Evolutionary conservation across 2,888 invertebrate species (phyloP).

Genomic region (Altica lythri): DNA sequence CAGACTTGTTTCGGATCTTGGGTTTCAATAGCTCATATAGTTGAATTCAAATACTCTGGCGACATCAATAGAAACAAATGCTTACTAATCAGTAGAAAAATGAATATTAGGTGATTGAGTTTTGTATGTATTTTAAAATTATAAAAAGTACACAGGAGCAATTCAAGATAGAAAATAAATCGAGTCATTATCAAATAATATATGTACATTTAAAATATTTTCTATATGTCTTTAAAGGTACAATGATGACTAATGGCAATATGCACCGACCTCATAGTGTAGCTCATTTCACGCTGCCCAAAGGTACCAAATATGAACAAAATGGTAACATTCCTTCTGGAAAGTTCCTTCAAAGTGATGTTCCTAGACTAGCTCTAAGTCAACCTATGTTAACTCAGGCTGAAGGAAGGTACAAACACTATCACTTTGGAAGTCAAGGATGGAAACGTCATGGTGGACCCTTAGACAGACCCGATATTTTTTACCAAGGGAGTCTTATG

Average conservation of each 20-base stretch:
- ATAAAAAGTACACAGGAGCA: no score
- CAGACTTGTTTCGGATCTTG: no score
- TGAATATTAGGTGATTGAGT: no score
- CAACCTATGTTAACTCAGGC: constrained; percentile 67
- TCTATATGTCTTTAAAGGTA: constrained; percentile 6
- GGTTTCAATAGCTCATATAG: no score
- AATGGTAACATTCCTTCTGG: constrained; percentile 36
- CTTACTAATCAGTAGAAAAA: no score
- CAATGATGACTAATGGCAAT: constrained; percentile 40
- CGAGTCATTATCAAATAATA: not conserved
- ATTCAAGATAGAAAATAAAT: no score
- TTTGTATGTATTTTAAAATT: no score
- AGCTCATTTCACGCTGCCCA: constrained; percentile 58
- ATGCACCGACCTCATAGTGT: constrained; percentile 65
- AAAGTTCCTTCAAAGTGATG: constrained; percentile 47
- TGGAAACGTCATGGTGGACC: constrained; percentile 61
- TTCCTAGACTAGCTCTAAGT: constrained; percentile 67
- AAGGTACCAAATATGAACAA: constrained; percentile 34
- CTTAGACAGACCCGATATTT: constrained; percentile 84
- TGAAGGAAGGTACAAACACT: constrained; percentile 34
- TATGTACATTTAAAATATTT: not conserved
- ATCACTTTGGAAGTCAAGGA: constrained; percentile 61
- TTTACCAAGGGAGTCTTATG: constrained; percentile 80
- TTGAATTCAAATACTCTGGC: no score
- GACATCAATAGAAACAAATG: no score